Percentiles rank a stretch among this genome's conserved stretches.
phyloP scores from a whole-genome alignment of 2,113 vertebrate genomes.

The Nyctibius bracteatus region DNA sequence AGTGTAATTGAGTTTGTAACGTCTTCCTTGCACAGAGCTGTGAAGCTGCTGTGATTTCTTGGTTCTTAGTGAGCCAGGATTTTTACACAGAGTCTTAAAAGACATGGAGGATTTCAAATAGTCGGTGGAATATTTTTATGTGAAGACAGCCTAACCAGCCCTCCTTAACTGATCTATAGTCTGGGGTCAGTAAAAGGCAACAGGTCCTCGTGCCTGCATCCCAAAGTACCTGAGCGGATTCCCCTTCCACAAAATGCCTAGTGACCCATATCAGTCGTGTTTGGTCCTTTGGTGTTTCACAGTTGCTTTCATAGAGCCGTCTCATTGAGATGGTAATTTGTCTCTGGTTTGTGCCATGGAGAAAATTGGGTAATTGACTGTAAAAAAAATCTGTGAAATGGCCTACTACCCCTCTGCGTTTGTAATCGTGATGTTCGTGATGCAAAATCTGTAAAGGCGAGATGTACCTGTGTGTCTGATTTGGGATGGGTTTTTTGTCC shows the following conservation, averaged over 20 bases:
- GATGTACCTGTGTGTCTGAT: neutral
- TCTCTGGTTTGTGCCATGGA: neutral
- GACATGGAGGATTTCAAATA: neutral
- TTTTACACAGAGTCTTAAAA: neutral
- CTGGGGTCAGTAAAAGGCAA: neutral
- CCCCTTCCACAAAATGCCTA: neutral
- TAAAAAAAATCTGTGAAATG: neutral
- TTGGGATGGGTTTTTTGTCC: neutral
- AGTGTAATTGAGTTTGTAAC: neutral
- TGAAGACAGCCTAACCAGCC: neutral
- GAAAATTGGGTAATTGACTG: neutral
- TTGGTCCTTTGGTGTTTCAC: conserved; percentile 37
- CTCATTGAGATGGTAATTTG: neutral
- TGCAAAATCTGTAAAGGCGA: neutral
- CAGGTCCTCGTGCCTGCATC: neutral
- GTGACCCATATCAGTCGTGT: neutral
- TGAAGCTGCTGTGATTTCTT: neutral
- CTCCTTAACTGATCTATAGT: neutral
- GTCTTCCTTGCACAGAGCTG: neutral
- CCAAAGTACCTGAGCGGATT: neutral
- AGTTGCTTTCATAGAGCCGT: conserved; percentile 36
- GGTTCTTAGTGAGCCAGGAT: neutral
- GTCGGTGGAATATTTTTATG: neutral
- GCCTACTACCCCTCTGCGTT: neutral
- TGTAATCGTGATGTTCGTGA: neutral